Evolutionary conservation across 2,113 vertebrate genomes (phyloP).

Genomic region (Scomber scombrus): DNA sequence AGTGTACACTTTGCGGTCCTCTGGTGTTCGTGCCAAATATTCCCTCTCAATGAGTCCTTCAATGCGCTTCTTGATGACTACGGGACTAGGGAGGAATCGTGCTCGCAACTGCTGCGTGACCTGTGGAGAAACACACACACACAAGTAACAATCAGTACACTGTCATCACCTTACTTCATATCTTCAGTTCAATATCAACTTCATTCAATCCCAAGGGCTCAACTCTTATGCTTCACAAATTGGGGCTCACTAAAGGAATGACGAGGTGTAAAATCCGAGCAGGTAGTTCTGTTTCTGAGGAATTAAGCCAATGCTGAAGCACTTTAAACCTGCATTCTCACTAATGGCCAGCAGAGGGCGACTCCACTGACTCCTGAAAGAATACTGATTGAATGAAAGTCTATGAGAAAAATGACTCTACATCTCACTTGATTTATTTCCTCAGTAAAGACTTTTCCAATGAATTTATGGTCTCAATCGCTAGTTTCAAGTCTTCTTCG

Average conservation of each 20-base stretch:
- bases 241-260: neutral
- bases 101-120: constrained; percentile 98
- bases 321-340: neutral
- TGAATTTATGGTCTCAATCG: no score
- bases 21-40: constrained; percentile 99
- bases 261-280: neutral
- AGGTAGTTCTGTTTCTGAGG: no score
- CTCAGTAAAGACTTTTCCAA: no score
- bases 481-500: no score
- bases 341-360: neutral
- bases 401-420: no score
- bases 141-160: constrained; percentile 19
- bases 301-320: no score
- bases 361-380: no score
- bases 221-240: neutral
- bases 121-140: constrained; percentile 78
- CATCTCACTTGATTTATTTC: no score
- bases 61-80: constrained; percentile 99
- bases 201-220: neutral
- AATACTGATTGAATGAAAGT: no score
- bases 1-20: constrained; percentile 99
- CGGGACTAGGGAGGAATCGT: constrained; percentile 98
- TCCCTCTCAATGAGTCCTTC: constrained; percentile 99
- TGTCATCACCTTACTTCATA: neutral
- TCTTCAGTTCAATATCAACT: neutral